Conservation (phyloP, 2,113 vertebrate species). For the Oryzias curvinotus region DNA sequence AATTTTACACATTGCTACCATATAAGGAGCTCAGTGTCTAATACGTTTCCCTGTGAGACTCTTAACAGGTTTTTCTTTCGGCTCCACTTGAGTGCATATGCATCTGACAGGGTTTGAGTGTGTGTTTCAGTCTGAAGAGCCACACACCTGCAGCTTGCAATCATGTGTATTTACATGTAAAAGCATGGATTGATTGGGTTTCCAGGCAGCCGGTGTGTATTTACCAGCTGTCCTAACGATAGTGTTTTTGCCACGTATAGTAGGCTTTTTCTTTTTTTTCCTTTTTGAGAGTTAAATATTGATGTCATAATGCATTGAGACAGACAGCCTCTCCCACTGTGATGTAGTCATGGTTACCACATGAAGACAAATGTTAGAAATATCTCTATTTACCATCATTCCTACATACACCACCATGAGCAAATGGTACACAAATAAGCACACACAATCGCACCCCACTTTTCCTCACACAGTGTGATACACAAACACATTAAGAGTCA, state of each 20-base stretch:
- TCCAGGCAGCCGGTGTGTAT: constrained; percentile 19
- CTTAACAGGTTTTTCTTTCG: constrained; percentile 46
- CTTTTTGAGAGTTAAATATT: constrained; percentile 49
- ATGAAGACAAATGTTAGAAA: constrained; percentile 72
- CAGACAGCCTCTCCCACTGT: constrained; percentile 72
- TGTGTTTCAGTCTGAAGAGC: constrained; percentile 21
- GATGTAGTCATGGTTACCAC: constrained; percentile 76
- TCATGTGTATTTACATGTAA: constrained; percentile 34
- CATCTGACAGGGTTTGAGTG: constrained; percentile 11
- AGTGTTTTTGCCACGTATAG: constrained; percentile 5
- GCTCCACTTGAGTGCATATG: constrained; percentile 25
- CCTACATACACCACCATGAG: constrained; percentile 24
- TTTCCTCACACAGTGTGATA: constrained; percentile 20
- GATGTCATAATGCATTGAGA: constrained; percentile 71
- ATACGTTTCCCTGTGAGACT: constrained; percentile 32
- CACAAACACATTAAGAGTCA: constrained; percentile 29
- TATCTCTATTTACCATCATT: constrained; percentile 76
- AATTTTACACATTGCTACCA: constrained; percentile 17
- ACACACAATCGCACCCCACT: constrained; percentile 3
- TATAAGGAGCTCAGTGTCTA: constrained; percentile 29
- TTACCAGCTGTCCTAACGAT: constrained; percentile 18
- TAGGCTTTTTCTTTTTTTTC: constrained; percentile 12
- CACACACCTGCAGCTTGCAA: constrained; percentile 28
- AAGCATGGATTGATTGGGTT: constrained; percentile 27
- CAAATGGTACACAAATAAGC: constrained; percentile 43